A percentile compares a stretch with the other conserved stretches of the same genome.
Evolutionary conservation across 2,888 invertebrate species (phyloP).

Genomic region (Ptilodon capucinus): DNA sequence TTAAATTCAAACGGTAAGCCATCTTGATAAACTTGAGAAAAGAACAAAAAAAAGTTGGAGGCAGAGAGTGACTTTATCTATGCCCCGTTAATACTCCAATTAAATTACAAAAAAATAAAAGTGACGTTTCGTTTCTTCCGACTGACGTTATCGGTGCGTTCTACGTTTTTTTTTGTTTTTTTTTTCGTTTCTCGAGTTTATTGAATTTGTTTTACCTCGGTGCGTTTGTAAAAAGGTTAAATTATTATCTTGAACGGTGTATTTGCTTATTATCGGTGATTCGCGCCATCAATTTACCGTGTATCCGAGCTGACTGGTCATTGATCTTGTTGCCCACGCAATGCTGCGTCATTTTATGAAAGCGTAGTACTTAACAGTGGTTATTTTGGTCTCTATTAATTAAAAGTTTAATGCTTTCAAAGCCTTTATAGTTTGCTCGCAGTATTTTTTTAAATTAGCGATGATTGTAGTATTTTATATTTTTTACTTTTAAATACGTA

Average conservation of each 20-base stretch:
- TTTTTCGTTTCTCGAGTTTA: slow-evolving; percentile 39
- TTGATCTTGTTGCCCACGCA: slow-evolving; percentile 54
- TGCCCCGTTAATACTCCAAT: slow-evolving; percentile 78
- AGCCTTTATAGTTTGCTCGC: no score
- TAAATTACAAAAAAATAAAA: slow-evolving; percentile 71
- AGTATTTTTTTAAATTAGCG: no score
- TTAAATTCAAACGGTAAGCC: slow-evolving; percentile 80
- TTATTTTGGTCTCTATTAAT: slow-evolving; percentile 16
- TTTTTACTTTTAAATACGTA: no score
- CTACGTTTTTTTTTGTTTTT: slow-evolving; percentile 37
- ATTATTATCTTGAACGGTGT: slow-evolving; percentile 34
- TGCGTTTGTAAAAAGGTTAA: slow-evolving; percentile 32
- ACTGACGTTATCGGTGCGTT: slow-evolving; percentile 47
- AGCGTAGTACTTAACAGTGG: slow-evolving; percentile 35
- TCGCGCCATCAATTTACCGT: slow-evolving; percentile 52
- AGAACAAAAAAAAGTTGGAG: slow-evolving; percentile 47
- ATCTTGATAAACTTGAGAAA: slow-evolving; percentile 71
- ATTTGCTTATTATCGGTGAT: slow-evolving; percentile 29
- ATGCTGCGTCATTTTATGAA: slow-evolving; percentile 37
- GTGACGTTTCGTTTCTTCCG: slow-evolving; percentile 58
- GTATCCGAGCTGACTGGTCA: slow-evolving; percentile 43
- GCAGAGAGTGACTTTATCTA: slow-evolving; percentile 73
- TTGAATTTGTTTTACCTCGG: slow-evolving; percentile 39
- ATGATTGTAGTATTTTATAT: no score
- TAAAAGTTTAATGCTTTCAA: no score